Evolutionary conservation across 2,888 invertebrate species (phyloP).

Genomic region (Blastobasis adustella): DNA sequence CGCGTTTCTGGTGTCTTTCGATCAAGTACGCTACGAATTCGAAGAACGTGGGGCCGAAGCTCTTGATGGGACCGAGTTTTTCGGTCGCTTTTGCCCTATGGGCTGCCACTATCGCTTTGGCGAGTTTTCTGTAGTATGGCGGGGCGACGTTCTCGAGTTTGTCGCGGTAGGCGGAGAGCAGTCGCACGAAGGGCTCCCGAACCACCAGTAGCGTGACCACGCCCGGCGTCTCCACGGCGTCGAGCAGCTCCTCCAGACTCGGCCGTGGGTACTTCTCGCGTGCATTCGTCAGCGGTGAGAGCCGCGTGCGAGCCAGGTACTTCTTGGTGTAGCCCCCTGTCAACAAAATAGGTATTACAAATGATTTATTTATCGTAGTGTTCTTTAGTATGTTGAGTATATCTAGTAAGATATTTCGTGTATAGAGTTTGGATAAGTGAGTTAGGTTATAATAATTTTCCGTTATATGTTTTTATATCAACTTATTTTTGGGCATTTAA

Average conservation of each 20-base stretch:
- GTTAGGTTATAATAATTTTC: no score
- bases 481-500: no score
- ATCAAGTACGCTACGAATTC: slow-evolving; percentile 83
- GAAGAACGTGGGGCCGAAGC: slow-evolving; percentile 77
- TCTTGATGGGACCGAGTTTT: slow-evolving; percentile 46
- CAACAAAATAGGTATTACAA: slow-evolving; percentile 12
- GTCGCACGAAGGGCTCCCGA: slow-evolving; percentile 82
- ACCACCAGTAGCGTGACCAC: slow-evolving; percentile 81
- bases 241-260: slow-evolving; percentile 74
- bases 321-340: slow-evolving; percentile 76
- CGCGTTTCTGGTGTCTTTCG: slow-evolving; percentile 72
- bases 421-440: no score
- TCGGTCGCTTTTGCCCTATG: slow-evolving; percentile 62
- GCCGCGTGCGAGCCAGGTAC: slow-evolving; percentile 73
- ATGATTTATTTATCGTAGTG: no score
- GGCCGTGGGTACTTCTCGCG: slow-evolving; percentile 81
- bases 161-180: slow-evolving; percentile 82
- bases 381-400: no score
- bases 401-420: no score
- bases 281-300: slow-evolving; percentile 79
- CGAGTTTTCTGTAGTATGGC: slow-evolving; percentile 80
- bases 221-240: slow-evolving; percentile 74
- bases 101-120: slow-evolving; percentile 77
- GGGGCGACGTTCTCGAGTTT: slow-evolving; percentile 82
- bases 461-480: no score